Conservation (phyloP, 1,140 invertebrate genomes). For the Pogonomyrmex californicus region DNA sequence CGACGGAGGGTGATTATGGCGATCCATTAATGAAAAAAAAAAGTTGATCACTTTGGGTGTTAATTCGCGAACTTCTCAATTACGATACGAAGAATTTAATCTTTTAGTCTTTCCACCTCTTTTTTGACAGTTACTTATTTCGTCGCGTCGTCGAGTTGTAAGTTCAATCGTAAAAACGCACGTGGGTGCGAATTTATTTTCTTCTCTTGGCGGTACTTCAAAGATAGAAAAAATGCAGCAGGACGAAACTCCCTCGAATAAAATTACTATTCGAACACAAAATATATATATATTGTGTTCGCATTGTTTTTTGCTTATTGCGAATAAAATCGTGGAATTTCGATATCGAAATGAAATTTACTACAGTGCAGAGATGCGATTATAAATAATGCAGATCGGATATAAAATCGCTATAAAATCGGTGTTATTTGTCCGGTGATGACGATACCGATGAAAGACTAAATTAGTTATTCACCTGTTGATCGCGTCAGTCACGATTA, state of each 20-base stretch:
- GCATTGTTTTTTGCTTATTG: neutral
- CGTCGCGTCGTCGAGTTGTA: neutral
- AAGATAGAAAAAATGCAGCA: neutral
- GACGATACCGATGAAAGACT: slow-evolving; percentile 21
- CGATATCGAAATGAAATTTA: neutral
- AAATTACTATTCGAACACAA: slow-evolving; percentile 2
- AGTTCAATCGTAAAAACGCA: neutral
- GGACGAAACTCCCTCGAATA: neutral
- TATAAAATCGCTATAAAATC: neutral
- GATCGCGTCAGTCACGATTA: neutral
- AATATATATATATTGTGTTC: neutral
- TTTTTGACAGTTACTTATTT: slow-evolving; percentile 22
- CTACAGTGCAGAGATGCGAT: neutral
- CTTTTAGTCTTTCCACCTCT: neutral
- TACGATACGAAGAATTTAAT: slow-evolving; percentile 8
- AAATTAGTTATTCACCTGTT: slow-evolving; percentile 57
- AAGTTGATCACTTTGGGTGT: neutral
- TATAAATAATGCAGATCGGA: slow-evolving; percentile 15
- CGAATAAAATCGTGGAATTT: neutral
- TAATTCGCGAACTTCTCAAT: slow-evolving; percentile 5
- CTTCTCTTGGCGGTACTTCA: neutral
- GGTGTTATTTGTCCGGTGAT: neutral
- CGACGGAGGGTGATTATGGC: neutral
- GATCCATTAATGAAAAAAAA: slow-evolving; percentile 26
- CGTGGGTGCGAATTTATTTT: slow-evolving; percentile 8